Evolutionary conservation across 2,797 vertebrate species (phyloP).

Genomic region (Hypotaenidia philippensis): DNA sequence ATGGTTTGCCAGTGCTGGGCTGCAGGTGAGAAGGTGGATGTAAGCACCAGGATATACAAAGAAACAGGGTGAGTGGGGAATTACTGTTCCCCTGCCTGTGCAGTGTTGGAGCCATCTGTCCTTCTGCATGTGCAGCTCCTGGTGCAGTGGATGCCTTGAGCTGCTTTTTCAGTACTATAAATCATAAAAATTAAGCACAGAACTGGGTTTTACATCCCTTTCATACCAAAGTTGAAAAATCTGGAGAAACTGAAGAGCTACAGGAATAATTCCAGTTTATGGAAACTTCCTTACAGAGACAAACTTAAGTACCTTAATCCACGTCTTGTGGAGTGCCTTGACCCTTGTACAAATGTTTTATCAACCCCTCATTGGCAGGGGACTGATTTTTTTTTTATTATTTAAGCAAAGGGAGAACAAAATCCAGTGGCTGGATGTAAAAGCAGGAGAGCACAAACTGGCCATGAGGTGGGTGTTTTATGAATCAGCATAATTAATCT

Average conservation of each 20-base stretch:
- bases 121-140: neutral
- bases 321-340: neutral
- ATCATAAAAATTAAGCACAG: neutral
- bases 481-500: constrained; percentile 52
- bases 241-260: neutral
- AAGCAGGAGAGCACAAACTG: neutral
- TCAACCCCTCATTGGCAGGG: neutral
- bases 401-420: neutral
- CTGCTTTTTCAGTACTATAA: neutral
- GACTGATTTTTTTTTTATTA: neutral
- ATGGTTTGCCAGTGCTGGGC: neutral
- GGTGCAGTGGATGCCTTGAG: neutral
- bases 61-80: neutral
- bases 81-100: neutral
- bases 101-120: neutral
- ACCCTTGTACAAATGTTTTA: neutral
- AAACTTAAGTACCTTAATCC: neutral
- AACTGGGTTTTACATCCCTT: neutral
- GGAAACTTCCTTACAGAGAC: neutral
- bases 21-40: neutral
- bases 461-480: neutral
- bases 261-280: neutral
- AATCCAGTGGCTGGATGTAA: neutral
- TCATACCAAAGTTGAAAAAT: neutral
- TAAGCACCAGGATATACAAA: neutral